Conservation (phyloP, 2,888 invertebrate genomes). For the Bedellia somnulentella region DNA sequence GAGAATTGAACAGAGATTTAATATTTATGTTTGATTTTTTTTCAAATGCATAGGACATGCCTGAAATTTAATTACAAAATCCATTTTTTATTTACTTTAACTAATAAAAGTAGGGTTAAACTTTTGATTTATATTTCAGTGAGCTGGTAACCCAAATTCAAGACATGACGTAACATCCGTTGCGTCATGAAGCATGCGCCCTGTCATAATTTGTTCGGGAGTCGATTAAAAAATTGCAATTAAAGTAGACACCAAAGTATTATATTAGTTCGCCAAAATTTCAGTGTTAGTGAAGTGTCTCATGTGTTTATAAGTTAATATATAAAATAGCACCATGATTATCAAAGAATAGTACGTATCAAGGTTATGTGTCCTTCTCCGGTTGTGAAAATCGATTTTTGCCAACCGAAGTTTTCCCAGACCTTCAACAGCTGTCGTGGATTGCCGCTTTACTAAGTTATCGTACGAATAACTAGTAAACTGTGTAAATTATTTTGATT, state of each 20-base stretch:
- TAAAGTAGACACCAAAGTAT: too few species aligned
- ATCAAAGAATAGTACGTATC: slow-evolving; percentile 72
- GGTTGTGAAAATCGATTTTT: slow-evolving; percentile 49
- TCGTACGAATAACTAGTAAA: too few species aligned
- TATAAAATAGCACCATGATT: slow-evolving; percentile 61
- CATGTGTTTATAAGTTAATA: slow-evolving; percentile 52
- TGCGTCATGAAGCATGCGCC: slow-evolving; percentile 68
- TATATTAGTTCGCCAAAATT: slow-evolving; percentile 33
- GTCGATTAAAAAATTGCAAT: too few species aligned
- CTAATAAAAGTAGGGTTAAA: too few species aligned
- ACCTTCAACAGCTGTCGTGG: slow-evolving; percentile 16
- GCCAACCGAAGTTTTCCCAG: slow-evolving; percentile 14
- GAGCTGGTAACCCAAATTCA: too few species aligned
- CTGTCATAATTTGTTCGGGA: slow-evolving; percentile 44
- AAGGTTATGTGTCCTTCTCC: slow-evolving; percentile 34
- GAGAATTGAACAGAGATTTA: too few species aligned
- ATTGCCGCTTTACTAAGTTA: slow-evolving; percentile 24
- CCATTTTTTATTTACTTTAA: too few species aligned
- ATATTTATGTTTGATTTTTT: too few species aligned
- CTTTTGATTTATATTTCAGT: too few species aligned
- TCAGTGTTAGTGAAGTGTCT: slow-evolving; percentile 56
- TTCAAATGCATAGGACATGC: too few species aligned
- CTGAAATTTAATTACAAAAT: too few species aligned
- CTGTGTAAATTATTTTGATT: too few species aligned
- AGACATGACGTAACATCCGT: slow-evolving; percentile 67